phyloP scores from a whole-genome alignment of 2,797 vertebrate species.

The Sebastes variabilis region DNA sequence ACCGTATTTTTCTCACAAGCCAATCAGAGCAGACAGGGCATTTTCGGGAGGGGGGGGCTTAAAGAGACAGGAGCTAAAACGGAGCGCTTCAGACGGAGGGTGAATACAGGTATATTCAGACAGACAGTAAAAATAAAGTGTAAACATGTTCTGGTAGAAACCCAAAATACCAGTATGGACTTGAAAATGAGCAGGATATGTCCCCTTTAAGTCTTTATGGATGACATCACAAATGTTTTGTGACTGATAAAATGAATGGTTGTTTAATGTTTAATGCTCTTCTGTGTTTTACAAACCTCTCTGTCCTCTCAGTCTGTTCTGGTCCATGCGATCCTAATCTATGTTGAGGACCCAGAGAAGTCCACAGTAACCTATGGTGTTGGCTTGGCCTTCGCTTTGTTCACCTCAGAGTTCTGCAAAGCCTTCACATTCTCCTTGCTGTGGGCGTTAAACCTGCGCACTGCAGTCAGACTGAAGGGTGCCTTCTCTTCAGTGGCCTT shows the following conservation, averaged over 20 bases:
- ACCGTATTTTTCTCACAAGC: no score
- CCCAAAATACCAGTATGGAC: no score
- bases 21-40: no score
- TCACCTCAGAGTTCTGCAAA: constrained; percentile 80
- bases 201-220: neutral
- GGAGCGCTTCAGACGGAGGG: no score
- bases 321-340: constrained; percentile 80
- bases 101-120: no score
- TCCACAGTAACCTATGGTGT: constrained; percentile 60
- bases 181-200: no score
- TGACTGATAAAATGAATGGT: neutral
- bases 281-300: neutral
- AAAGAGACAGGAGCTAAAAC: no score
- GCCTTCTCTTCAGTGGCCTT: constrained; percentile 82
- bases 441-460: constrained; percentile 86
- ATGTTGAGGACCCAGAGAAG: constrained; percentile 26
- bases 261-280: neutral
- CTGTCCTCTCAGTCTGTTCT: constrained; percentile 77
- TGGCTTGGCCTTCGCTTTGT: constrained; percentile 81
- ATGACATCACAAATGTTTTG: neutral
- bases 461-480: constrained; percentile 82
- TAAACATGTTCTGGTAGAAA: no score
- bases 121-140: no score
- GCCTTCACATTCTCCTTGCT: constrained; percentile 75
- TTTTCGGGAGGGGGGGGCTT: no score